Evolutionary conservation across 2,888 invertebrate genomes (phyloP), one percentile per base, ranked within the genome.

Genomic region (Drosophila hamatofila): DNA sequence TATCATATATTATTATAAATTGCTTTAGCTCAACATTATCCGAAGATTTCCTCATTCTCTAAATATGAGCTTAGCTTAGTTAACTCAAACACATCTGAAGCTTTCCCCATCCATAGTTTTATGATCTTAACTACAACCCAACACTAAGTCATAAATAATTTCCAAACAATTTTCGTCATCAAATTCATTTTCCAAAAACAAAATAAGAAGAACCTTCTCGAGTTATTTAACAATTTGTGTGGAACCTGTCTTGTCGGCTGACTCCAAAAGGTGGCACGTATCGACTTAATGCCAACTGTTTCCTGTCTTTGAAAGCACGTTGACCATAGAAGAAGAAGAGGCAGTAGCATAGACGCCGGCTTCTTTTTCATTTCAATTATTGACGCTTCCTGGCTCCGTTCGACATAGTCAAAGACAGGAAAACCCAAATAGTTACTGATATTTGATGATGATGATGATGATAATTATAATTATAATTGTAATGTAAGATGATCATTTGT

Each of bases 261-360:
- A 56, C n/a, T 60, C 61, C 60, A 27, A 51, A 62, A 67, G 61
- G 65, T 67, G 54, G 73, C 78, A 84, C 65, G 81, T 81, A 67
- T 67, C 67, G 61, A 64, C 63, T 81, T 87, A 83, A 89, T 89
- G 82, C 89, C 82, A 84, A 82, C 88, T 70, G 85, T 89, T 83
- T 83, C 83, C 83, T 87, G 83, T 63, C 76, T 49, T 42, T 48
- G 37, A 61, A 54, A 66, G 42, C 48, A 33, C 58, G 65, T 60
- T 65, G 52, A 25, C 37, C 56, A 60, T 16, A 60, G 60, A 46
- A 58, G 41, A 9, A 56, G 48, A 37, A 44, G 60, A 49, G 61
- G 18, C 42, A 60, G 60, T 25, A 42, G 21, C 55, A 52, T 27
- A 44, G 61, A 57, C 39, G 54, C 42, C 52, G 69, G 46, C 57